phyloP scores from a whole-genome alignment of 2,113 vertebrate species.

The Pan troglodytes region NHGRI_mPanTro3-v2.1_pri NC_072410.2:118920501-118921000 shows the following conservation, averaged over 20 bases:
- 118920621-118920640: too few species aligned
- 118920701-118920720: not conserved
- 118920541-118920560: not conserved
- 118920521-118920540: not conserved
- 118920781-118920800: too few species aligned
- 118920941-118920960: not conserved
- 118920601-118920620: not conserved
- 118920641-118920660: too few species aligned
- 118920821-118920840: not conserved
- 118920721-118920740: not conserved
- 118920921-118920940: fast-evolving
- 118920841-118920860: not conserved
- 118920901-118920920: too few species aligned
- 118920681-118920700: not conserved
- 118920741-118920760: not conserved
- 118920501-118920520: not conserved
- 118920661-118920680: not conserved
- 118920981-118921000: not conserved
- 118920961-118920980: not conserved
- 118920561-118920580: not conserved
- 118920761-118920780: too few species aligned
- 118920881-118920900: not conserved
- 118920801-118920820: too few species aligned
- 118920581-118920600: not conserved
- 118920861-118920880: fast-evolving